These are phyloP conservation scores for Tenebrosternarchus preto DNA, from an alignment of 2,113 vertebrate genomes.

Conservation along the genomic window DNA sequence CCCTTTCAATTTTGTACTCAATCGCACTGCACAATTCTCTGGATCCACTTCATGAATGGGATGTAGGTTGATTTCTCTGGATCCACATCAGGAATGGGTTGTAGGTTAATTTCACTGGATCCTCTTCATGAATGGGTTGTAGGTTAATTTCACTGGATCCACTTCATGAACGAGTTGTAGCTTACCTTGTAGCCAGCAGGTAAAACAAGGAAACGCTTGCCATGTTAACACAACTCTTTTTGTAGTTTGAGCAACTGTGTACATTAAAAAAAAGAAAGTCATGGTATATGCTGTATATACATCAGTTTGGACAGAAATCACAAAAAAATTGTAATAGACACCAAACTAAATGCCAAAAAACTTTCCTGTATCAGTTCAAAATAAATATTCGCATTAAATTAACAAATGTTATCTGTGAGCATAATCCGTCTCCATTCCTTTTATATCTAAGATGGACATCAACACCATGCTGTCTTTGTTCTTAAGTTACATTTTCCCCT, in stretches of 20 bases:
- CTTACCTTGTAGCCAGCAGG: not conserved
- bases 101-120: too few species aligned
- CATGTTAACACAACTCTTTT: slow-evolving; percentile 12
- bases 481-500: not conserved
- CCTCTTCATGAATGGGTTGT: not conserved
- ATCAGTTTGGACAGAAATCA: not conserved
- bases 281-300: slow-evolving; percentile 5
- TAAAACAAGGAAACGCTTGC: slow-evolving; percentile 11
- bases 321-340: slow-evolving; percentile 2
- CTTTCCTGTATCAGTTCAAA: not conserved
- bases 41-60: not conserved
- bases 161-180: not conserved
- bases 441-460: not conserved
- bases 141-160: not conserved
- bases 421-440: not conserved
- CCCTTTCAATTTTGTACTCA: not conserved
- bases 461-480: not conserved
- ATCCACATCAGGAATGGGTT: not conserved
- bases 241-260: not conserved
- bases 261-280: slow-evolving; percentile 15
- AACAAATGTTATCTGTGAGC: slow-evolving; percentile 15
- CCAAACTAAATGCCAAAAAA: not conserved
- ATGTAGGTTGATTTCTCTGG: too few species aligned
- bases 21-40: not conserved
- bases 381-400: slow-evolving; percentile 46